A percentile compares a stretch with the other conserved stretches of the same genome.
Conservation (phyloP, 2,797 vertebrate genomes). For the Leptodactylus fallax region DNA sequence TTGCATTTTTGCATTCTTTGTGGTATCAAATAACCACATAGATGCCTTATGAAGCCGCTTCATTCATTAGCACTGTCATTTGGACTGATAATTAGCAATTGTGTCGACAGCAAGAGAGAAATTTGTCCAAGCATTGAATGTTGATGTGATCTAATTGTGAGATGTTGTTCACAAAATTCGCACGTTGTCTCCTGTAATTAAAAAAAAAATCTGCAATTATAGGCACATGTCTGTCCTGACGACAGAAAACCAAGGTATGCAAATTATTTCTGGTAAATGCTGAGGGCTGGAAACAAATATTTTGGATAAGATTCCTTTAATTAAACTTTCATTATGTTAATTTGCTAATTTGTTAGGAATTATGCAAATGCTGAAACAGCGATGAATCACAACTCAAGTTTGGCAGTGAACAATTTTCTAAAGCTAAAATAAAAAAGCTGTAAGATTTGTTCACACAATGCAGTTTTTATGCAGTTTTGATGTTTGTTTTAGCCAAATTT, state of each 20-base stretch:
- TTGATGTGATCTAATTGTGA: background rate
- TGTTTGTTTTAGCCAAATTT: too few relatives aligned
- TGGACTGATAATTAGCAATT: slow-evolving; percentile 21
- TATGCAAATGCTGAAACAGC: slow-evolving; percentile 17
- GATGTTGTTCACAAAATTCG: background rate
- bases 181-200: background rate
- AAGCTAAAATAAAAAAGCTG: background rate
- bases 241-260: slow-evolving; percentile 16
- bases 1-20: too few relatives aligned
- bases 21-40: background rate
- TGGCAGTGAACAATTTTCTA: background rate
- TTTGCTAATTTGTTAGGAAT: slow-evolving; percentile 42
- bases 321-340: slow-evolving; percentile 57
- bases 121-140: slow-evolving; percentile 16
- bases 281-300: slow-evolving; percentile 36
- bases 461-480: background rate
- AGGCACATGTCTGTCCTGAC: slow-evolving; percentile 1
- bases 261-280: slow-evolving; percentile 25
- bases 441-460: background rate
- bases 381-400: background rate
- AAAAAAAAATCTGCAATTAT: slow-evolving; percentile 20
- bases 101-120: background rate
- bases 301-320: slow-evolving; percentile 46
- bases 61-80: background rate
- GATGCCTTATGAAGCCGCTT: background rate